A percentile compares a stretch with the other conserved stretches of the same genome.
These are phyloP conservation scores for Peromyscus attwateri DNA, from an alignment of 2,797 vertebrate genomes.

Conservation along the genomic window DNA sequence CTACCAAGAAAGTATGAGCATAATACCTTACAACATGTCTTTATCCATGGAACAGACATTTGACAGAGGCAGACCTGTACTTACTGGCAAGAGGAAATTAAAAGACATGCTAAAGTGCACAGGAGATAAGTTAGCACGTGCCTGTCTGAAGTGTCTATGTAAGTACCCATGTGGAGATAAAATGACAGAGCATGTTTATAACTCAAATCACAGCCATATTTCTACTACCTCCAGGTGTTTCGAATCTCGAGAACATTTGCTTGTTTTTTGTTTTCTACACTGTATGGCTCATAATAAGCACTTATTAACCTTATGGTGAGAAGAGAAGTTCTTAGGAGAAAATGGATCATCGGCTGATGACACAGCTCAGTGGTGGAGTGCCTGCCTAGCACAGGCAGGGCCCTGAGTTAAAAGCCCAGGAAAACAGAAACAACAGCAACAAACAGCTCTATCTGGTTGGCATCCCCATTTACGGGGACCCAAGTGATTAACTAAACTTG, in stretches of 20 bases:
- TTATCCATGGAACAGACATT: background rate
- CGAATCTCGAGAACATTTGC: background rate
- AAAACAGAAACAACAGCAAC: background rate
- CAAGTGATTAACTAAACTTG: background rate
- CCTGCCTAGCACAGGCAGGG: background rate
- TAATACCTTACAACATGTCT: background rate
- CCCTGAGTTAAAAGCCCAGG: background rate
- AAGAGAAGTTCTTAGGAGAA: background rate
- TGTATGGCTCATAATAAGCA: background rate
- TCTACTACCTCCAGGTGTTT: background rate
- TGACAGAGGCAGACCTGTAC: background rate
- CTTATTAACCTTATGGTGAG: background rate
- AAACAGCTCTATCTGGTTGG: background rate
- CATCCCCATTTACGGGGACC: background rate
- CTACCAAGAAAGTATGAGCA: background rate
- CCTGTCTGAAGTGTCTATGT: background rate
- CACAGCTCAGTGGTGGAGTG: background rate
- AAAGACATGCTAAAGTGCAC: background rate
- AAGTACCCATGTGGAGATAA: background rate
- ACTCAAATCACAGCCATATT: background rate
- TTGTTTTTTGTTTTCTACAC: constrained; percentile 33
- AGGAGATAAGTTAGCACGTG: background rate
- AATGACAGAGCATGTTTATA: background rate
- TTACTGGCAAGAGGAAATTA: constrained; percentile 1
- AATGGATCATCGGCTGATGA: background rate